phyloP scores from a whole-genome alignment of 2,888 invertebrate genomes.

The Catocala fraxini region DNA sequence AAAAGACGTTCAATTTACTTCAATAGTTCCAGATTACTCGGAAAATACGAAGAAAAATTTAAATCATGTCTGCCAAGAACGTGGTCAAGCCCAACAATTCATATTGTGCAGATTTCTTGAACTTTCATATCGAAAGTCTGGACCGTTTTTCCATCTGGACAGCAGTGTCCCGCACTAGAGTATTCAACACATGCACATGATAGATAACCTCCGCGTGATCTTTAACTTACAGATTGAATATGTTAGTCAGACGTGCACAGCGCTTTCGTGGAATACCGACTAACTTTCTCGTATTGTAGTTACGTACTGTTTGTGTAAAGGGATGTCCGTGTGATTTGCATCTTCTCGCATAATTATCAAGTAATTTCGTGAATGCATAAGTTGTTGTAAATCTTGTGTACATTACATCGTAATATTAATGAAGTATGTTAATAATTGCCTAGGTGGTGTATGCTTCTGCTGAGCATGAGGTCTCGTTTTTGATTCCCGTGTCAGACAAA shows the following conservation, averaged over 20 bases:
- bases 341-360: constrained; percentile 22
- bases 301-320: constrained; percentile 20
- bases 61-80: background rate
- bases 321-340: constrained; percentile 13
- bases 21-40: background rate
- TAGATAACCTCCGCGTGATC: constrained; percentile 55
- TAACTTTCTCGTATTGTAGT: constrained; percentile 38
- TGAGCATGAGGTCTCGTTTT: too few species aligned
- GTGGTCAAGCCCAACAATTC: constrained; percentile 4
- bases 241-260: constrained; percentile 37
- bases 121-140: constrained; percentile 27
- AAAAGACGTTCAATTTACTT: background rate
- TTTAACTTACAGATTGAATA: constrained; percentile 56
- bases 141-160: constrained; percentile 13
- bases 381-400: too few species aligned
- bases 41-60: background rate
- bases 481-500: too few species aligned
- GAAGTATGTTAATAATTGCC: too few species aligned
- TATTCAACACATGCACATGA: constrained; percentile 43
- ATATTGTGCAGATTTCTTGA: constrained; percentile 11
- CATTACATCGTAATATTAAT: too few species aligned
- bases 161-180: constrained; percentile 10
- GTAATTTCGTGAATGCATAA: too few species aligned
- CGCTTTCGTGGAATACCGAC: constrained; percentile 43
- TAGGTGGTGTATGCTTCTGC: too few species aligned